A percentile compares a stretch with the other conserved stretches of the same genome.
phyloP scores from a whole-genome alignment of 2,113 vertebrate genomes.

The Callipepla californica region DNA sequence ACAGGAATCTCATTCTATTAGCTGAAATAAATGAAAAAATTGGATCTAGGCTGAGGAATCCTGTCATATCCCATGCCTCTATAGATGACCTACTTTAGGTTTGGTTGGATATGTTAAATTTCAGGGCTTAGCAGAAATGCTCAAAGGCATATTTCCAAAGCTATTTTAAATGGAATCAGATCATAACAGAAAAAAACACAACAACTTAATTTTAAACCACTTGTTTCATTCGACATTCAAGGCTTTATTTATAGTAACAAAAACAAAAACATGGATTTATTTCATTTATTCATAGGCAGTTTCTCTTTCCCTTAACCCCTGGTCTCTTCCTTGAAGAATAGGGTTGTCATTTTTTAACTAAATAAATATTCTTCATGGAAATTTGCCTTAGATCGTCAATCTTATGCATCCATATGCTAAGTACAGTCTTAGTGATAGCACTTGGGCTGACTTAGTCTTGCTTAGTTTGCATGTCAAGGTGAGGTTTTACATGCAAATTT shows the following conservation, averaged over 20 bases:
- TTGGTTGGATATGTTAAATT: background rate
- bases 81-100: background rate
- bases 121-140: background rate
- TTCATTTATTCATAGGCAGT: background rate
- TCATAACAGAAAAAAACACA: background rate
- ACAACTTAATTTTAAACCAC: background rate
- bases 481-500: background rate
- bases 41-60: background rate
- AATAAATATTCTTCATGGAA: background rate
- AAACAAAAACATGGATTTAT: background rate
- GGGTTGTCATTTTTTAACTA: background rate
- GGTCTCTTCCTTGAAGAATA: background rate
- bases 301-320: background rate
- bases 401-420: background rate
- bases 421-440: background rate
- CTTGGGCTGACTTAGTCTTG: background rate
- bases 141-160: background rate
- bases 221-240: background rate
- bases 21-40: background rate
- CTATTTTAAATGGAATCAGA: background rate
- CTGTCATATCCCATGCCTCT: background rate
- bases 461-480: background rate
- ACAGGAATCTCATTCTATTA: background rate
- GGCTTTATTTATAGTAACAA: background rate
- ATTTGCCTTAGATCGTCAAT: background rate